These are phyloP conservation scores for Oasisia sp. DNA, from an alignment of 2,888 invertebrate genomes.

Conservation along the genomic window DNA sequence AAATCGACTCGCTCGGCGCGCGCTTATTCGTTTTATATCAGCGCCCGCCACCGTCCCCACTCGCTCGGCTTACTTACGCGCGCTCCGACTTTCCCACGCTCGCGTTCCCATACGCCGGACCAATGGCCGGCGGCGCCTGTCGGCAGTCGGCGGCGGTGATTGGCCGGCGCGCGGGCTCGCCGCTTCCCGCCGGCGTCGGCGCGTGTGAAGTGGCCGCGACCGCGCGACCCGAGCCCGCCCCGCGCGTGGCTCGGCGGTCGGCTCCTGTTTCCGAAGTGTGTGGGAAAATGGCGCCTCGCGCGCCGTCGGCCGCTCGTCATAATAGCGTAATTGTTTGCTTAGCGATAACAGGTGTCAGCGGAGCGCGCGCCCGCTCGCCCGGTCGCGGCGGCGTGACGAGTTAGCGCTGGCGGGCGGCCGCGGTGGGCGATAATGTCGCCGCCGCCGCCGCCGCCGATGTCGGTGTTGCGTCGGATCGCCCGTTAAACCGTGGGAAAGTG, in stretches of 20 bases:
- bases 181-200: not conserved
- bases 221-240: not conserved
- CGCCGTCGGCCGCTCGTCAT: not conserved
- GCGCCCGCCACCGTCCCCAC: not conserved
- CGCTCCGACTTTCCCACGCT: conserved; percentile 6
- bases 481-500: conserved; percentile 17
- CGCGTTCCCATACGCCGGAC: not conserved
- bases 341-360: not conserved
- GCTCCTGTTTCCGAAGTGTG: conserved; percentile 13
- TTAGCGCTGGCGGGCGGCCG: not conserved
- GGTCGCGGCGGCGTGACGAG: not conserved
- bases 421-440: conserved; percentile 13
- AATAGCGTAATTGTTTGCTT: conserved; percentile 17
- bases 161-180: not conserved
- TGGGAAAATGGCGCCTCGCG: conserved; percentile 17
- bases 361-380: not conserved
- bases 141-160: not conserved
- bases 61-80: not conserved
- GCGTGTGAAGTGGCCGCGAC: not conserved
- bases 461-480: not conserved
- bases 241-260: not conserved
- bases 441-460: not conserved
- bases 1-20: not conserved
- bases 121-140: not conserved
- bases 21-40: conserved; percentile 12